These are phyloP conservation scores for Coleophora flavipennella DNA, from an alignment of 2,888 invertebrate genomes.

Conservation along the genomic window DNA sequence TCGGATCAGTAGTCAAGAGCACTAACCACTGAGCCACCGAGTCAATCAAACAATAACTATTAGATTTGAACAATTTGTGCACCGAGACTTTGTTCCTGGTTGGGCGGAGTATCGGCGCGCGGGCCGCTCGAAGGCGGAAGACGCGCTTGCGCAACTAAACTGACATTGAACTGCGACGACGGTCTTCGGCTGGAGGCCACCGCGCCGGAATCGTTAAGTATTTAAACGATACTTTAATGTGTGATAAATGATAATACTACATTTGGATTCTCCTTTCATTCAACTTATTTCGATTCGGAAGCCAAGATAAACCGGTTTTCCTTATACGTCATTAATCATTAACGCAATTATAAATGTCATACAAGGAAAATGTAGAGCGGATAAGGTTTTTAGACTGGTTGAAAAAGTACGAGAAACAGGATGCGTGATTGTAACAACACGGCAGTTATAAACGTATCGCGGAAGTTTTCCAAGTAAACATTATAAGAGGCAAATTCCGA, in stretches of 20 bases:
- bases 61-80: no score
- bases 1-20: no score
- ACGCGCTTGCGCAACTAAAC: constrained; percentile 69
- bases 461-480: constrained; percentile 28
- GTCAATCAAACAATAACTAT: no score
- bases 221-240: constrained; percentile 44
- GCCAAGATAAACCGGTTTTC: constrained; percentile 20
- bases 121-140: constrained; percentile 53
- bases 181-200: constrained; percentile 57
- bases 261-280: no score
- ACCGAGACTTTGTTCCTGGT: constrained; percentile 41
- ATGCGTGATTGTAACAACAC: constrained; percentile 28
- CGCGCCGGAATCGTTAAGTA: constrained; percentile 48
- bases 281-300: constrained; percentile 7
- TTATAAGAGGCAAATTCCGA: constrained; percentile 27
- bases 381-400: constrained; percentile 21
- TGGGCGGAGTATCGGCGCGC: constrained; percentile 25
- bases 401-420: constrained; percentile 39
- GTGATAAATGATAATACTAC: constrained; percentile 21
- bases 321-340: constrained; percentile 14
- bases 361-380: constrained; percentile 34
- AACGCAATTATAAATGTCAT: constrained; percentile 8
- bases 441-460: constrained; percentile 19
- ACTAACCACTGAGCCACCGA: no score
- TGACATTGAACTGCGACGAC: constrained; percentile 62